Percentiles rank a stretch among this genome's conserved stretches.
Conservation (phyloP, 2,797 vertebrate genomes). For the Hemitrygon akajei region DNA sequence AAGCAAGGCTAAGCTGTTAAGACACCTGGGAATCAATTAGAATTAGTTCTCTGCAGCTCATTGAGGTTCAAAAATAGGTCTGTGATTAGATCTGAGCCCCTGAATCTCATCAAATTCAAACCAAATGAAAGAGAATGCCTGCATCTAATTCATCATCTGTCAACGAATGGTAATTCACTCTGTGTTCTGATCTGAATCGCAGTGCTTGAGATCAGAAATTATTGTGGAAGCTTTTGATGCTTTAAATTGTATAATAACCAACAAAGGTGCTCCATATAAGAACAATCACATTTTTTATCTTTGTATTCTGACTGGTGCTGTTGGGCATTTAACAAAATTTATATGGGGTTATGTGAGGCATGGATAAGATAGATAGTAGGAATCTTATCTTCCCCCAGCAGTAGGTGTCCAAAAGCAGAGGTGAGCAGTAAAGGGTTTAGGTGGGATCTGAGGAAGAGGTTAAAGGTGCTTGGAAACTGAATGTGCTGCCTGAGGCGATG, state of each 20-base stretch:
- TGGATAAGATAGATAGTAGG: too few species aligned
- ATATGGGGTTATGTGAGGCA: too few species aligned
- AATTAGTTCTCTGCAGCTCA: background rate
- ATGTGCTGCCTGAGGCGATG: too few species aligned
- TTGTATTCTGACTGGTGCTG: background rate
- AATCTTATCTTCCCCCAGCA: too few species aligned
- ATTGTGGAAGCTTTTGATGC: background rate
- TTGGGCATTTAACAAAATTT: background rate
- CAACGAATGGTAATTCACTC: background rate
- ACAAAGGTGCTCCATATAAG: background rate
- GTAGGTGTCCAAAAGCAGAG: too few species aligned
- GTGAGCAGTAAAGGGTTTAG: too few species aligned
- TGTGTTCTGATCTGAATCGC: background rate
- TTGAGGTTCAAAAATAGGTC: background rate
- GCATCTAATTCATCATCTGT: background rate
- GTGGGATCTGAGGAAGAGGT: too few species aligned
- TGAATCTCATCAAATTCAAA: conserved; percentile 7
- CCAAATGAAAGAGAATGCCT: background rate
- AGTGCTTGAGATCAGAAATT: background rate
- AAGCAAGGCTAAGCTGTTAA: background rate
- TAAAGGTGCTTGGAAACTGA: too few species aligned
- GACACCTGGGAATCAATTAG: conserved; percentile 27
- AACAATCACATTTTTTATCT: background rate
- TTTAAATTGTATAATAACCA: background rate
- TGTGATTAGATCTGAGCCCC: conserved; percentile 13